Evolutionary conservation across 2,888 invertebrate species (phyloP).

Genomic region (Neelides folsomi): DNA sequence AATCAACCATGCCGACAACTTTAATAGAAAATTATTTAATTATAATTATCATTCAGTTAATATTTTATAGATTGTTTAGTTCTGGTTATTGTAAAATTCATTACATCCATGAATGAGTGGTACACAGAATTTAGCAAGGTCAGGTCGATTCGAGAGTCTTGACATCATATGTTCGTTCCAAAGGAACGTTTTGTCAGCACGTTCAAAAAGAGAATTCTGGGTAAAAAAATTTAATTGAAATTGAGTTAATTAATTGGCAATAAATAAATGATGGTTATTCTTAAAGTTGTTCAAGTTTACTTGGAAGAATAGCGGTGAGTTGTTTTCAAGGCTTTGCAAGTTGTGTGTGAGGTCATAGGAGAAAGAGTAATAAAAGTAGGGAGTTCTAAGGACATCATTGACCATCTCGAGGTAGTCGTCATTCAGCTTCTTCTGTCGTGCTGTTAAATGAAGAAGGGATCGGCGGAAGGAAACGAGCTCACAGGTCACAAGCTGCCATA

Average conservation of each 20-base stretch:
- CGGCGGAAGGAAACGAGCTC: slow-evolving; percentile 75
- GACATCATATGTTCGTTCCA: slow-evolving; percentile 80
- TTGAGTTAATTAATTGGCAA: background rate
- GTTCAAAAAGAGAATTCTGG: slow-evolving; percentile 57
- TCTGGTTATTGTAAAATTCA: slow-evolving; percentile 32
- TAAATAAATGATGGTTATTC: slow-evolving; percentile 1
- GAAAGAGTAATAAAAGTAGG: slow-evolving; percentile 85
- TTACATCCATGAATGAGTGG: slow-evolving; percentile 86
- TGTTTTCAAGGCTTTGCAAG: slow-evolving; percentile 71
- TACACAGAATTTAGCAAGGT: slow-evolving; percentile 64
- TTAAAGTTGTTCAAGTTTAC: slow-evolving; percentile 37
- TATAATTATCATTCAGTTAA: background rate
- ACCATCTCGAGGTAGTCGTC: slow-evolving; percentile 72
- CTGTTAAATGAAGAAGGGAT: slow-evolving; percentile 68
- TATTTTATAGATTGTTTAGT: background rate
- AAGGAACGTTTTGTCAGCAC: slow-evolving; percentile 77
- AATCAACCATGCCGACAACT: slow-evolving; percentile 62
- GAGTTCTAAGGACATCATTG: slow-evolving; percentile 63
- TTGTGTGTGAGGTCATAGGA: slow-evolving; percentile 86
- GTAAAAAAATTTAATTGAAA: slow-evolving; percentile 31
- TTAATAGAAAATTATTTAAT: slow-evolving; percentile 42
- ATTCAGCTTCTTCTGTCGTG: slow-evolving; percentile 71
- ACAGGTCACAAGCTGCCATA: slow-evolving; percentile 64
- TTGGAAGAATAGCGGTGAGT: slow-evolving; percentile 66
- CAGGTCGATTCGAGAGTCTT: slow-evolving; percentile 56